Evolutionary conservation across 2,888 invertebrate species (phyloP).

Genomic region (Ethmia dodecea): DNA sequence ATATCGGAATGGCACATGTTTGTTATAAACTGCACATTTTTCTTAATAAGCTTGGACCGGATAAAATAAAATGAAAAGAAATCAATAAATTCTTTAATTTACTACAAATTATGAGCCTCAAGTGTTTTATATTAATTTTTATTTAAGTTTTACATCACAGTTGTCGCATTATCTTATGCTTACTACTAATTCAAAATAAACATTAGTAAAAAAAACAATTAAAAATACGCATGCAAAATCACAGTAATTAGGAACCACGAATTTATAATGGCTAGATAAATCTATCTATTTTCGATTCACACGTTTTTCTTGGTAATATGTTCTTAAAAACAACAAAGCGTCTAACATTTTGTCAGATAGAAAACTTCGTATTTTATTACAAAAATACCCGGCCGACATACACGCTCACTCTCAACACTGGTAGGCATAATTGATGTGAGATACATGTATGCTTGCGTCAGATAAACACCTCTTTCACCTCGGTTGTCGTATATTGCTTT

Average conservation of each 20-base stretch:
- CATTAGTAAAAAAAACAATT: neutral
- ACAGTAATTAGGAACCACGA: no score
- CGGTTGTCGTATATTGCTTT: slow-evolving; percentile 11
- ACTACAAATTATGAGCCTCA: no score
- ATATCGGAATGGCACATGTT: no score
- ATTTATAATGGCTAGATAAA: no score
- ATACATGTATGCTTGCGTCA: slow-evolving; percentile 15
- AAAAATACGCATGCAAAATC: neutral
- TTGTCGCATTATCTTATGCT: slow-evolving; percentile 1
- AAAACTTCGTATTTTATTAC: slow-evolving; percentile 9
- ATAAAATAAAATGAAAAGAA: no score
- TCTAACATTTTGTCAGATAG: slow-evolving; percentile 6
- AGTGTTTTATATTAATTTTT: neutral
- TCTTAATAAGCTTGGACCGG: no score
- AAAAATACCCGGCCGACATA: slow-evolving; percentile 9
- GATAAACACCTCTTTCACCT: slow-evolving; percentile 8
- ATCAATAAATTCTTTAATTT: no score
- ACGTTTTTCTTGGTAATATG: neutral
- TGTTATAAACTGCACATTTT: no score
- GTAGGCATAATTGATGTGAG: slow-evolving; percentile 6
- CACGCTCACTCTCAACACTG: slow-evolving; percentile 10
- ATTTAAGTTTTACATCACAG: neutral
- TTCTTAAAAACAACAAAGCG: neutral
- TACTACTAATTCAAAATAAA: neutral
- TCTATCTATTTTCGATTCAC: neutral